Base-by-base conservation (phyloP, 2,888 invertebrate species). In the Spodoptera exigua region DNA sequence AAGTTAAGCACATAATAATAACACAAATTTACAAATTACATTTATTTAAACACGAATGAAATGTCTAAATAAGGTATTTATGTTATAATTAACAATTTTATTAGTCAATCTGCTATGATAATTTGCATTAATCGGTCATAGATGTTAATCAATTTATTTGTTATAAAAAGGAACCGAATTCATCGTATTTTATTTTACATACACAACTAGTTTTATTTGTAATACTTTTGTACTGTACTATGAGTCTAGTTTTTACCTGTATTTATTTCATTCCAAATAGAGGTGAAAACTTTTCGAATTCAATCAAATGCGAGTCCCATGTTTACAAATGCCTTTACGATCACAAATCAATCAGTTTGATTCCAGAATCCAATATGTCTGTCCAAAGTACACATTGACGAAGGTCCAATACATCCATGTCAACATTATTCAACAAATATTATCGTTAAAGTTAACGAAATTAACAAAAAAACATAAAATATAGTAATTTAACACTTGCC, bases 61-160 rank as follows among this genome's bases (percentile, higher is more conserved):
- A 44, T n/a, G 14, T 0, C 2, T 27, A 14, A 36, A 13, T 14
- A 36, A 3, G 17, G 18, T 14, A 27, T 2, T 27, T 61, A 54
- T 68, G 39, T 48, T 44, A 61, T 60, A 52, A 47, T 27, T 18
- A 18, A 18, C 3, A 3, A 18, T 18, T 18, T 18, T 18, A 18
- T 18, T 37, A 40, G 46, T 51, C 16, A 65, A 67, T 18, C 58
- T 54, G 65, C 71, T 74, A 76, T 71, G 56, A 61, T 48, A 59
- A 61, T 70, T 76, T 54, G 61, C 69, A 72, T 74, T 35, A 18
- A 70, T 64, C 48, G 59, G 17, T 61, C 34, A 58, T 69, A 7
- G 51, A 56, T 16, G 37, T 37, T 32, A 54, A 54, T 57, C 32
- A 45, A 61, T 40, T 53, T 44, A 59, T 58, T 51, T 32, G 61